Evolutionary conservation across 2,797 vertebrate genomes (phyloP).

Genomic region (Lepidocolaptes lacrymiger): DNA sequence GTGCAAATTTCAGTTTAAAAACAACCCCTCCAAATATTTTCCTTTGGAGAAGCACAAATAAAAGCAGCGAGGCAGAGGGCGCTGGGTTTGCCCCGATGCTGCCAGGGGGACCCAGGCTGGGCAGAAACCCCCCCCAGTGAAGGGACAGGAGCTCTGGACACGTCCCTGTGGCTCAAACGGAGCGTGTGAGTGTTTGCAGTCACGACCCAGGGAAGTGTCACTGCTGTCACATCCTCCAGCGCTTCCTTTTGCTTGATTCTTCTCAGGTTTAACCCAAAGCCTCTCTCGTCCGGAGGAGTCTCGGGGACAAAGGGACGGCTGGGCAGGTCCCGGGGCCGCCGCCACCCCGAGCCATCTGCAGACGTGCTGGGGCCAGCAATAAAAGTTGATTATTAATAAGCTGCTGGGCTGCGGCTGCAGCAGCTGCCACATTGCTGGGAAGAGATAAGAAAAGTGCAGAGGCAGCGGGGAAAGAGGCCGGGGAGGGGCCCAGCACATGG

Average conservation of each 20-base stretch:
- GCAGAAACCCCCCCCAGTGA: not conserved
- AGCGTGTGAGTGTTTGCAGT: rapidly evolving
- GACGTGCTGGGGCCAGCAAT: not conserved
- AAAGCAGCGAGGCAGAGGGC: rapidly evolving
- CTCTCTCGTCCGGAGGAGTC: not conserved
- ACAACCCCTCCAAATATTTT: not conserved
- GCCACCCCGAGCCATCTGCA: not conserved
- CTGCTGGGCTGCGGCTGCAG: not conserved
- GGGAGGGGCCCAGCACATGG: not conserved
- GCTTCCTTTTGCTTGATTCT: not conserved
- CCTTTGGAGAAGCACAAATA: not conserved
- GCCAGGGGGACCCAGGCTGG: not conserved
- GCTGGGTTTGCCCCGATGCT: not conserved
- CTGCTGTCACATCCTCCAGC: rapidly evolving
- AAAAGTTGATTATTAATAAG: constrained; percentile 17
- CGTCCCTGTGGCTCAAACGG: rapidly evolving
- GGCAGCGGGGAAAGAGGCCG: not conserved
- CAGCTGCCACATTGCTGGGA: not conserved
- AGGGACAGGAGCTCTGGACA: not conserved
- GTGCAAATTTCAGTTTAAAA: not conserved
- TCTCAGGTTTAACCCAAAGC: not conserved
- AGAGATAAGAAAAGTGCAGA: not conserved
- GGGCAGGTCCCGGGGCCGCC: not conserved
- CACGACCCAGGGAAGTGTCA: not conserved
- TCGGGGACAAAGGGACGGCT: not conserved